Base-by-base conservation (phyloP, 2,797 vertebrate species). In the Centropyge bicolor region DNA sequence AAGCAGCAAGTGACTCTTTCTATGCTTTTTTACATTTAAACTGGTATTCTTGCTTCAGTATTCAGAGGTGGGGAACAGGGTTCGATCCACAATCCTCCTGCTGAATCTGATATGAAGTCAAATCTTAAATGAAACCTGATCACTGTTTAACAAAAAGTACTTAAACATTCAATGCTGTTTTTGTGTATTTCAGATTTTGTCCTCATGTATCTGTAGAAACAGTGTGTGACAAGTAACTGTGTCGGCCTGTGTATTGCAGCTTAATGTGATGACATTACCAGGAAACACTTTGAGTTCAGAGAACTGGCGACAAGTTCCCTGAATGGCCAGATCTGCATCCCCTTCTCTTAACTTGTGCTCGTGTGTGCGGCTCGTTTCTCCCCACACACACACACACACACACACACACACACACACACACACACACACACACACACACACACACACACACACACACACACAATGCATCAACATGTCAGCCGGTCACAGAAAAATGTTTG, bases 291-390 rank as follows among this genome's bases (percentile, higher is more conserved):
- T 46, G 74, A 90, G 70, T 95, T 93, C 94, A 92, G 84, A 95
- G 95, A 95, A 95, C 84, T 93, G 78, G 69, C 6, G 73, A 88
- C 81, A 91, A 95, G 89, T 96, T 95, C 95, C 93, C 92, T 92
- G 94, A 95, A 96, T 93, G 94, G 90, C 92, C 95, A 93, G 90
- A 91, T 82, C 89, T 90, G 93, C 89, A 92, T 91, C 91, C 86
- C 87, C 90, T 93, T 93, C 88, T 87, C 59, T 89, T 60, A 76
- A 76, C 82, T 85, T 70, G 61, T 6, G 31, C 57, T 22, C 74
- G 66, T 74, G 67, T 80, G 59, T 13, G 61, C 17, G 45, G 67
- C 63, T 84, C 35, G 71, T 82, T 83, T 85, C 74, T 70, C 17
- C 61, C 68, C 64, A 67, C 84, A 13, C 56, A 78, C 36, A 64